phyloP scores from a whole-genome alignment of 2,113 vertebrate genomes.

The Neolamprologus devosi region DNA sequence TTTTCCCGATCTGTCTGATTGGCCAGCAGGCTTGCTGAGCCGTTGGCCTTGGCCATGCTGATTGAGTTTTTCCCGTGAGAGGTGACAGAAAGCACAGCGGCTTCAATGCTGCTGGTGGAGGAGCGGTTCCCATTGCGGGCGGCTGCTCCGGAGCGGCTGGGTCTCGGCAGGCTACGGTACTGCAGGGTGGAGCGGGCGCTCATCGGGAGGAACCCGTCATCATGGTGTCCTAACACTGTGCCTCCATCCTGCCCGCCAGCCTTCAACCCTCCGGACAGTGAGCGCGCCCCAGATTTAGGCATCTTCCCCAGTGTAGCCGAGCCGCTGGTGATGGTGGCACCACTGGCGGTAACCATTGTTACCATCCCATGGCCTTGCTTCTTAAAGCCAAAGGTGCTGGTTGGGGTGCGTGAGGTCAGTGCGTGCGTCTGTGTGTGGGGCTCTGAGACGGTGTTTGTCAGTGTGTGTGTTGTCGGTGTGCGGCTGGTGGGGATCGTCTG shows the following conservation, averaged over 20 bases:
- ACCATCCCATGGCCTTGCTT: constrained; percentile 82
- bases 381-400: constrained; percentile 94
- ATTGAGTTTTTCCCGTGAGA: constrained; percentile 70
- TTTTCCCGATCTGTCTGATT: constrained; percentile 98
- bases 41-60: constrained; percentile 72
- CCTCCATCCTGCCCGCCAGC: constrained; percentile 65
- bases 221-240: constrained; percentile 76
- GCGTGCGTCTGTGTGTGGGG: constrained; percentile 34
- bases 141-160: constrained; percentile 80
- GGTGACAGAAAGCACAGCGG: constrained; percentile 59
- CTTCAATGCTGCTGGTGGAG: constrained; percentile 97
- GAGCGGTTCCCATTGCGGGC: constrained; percentile 87
- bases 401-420: constrained; percentile 70
- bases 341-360: constrained; percentile 88
- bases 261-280: constrained; percentile 70
- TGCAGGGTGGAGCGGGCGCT: constrained; percentile 89
- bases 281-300: constrained; percentile 82
- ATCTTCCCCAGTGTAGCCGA: constrained; percentile 96
- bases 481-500: constrained; percentile 45
- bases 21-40: constrained; percentile 70
- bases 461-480: constrained; percentile 28
- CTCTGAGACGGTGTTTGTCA: constrained; percentile 37
- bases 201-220: constrained; percentile 85
- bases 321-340: constrained; percentile 89
- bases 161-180: constrained; percentile 92